Evolutionary conservation across 2,113 vertebrate species (phyloP), one percentile per base, ranked within the genome.

Genomic region (Dryoscopus gambensis): DNA sequence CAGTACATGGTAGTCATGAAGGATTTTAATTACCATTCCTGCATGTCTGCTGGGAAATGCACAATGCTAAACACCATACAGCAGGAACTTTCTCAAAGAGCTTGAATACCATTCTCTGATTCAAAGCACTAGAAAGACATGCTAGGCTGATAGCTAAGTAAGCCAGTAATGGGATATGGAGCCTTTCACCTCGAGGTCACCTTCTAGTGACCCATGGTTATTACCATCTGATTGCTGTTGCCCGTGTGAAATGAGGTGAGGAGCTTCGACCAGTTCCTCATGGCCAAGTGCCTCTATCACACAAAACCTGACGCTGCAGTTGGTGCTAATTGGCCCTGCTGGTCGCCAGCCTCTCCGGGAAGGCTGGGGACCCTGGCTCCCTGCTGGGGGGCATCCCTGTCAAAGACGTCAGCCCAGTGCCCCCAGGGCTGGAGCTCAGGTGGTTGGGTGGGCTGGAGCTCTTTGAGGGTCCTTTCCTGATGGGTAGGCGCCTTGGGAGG

Each of bases 131-230:
- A 76, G 44, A 93, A 76, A 76, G 82, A 87, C n/a, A 1, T 67
- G 63, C 78, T 71, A 91, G 87, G 69, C 59, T 78, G 90, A 91
- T 90, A 91, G 87, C 70, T 95, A 68, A 76, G 89, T 42, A 87
- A 85, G 91, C 80, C 75, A 95, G 84, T 91, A 96, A 95, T 94
- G 92, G 73, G 89, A 93, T 96, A 82, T 35, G 46, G 82, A 93
- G 93, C 95, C 91, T 97, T 97, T 96, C 87, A 94, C 95, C 90
- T 80, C 24, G 1, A 84, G 95, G 94, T 97, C 92, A 78, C 89
- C 83, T 93, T 86, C 90, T 95, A 95, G 57, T 94, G 91, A 96
- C 95, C 93, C 84, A 71, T 60, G 71, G 68, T 90, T 95, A 95
- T 96, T 96, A 63, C 71, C 93, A 90, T 78, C 92, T 87, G 87